Evolutionary conservation across 2,797 vertebrate genomes (phyloP).

Genomic region (Oreochromis grahami): DNA sequence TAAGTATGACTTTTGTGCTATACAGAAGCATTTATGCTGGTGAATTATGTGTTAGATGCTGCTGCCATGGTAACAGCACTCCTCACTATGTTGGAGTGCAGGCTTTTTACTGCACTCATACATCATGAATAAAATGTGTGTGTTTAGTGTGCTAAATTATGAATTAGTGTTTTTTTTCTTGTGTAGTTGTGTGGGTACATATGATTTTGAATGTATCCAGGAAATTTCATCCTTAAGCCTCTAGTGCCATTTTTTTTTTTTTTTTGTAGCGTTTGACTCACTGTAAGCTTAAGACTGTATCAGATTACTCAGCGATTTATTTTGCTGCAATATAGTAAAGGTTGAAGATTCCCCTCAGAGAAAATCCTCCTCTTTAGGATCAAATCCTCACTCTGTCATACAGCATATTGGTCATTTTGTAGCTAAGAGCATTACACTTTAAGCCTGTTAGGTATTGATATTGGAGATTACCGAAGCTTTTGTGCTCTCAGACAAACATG

Average conservation of each 20-base stretch:
- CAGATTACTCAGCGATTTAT: slow-evolving; percentile 37
- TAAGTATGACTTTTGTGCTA: background rate
- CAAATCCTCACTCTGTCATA: slow-evolving; percentile 26
- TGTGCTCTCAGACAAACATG: slow-evolving; percentile 14
- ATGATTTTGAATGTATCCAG: background rate
- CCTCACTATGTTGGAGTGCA: slow-evolving; percentile 1
- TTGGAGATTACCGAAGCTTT: slow-evolving; percentile 28
- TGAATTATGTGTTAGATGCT: slow-evolving; percentile 23
- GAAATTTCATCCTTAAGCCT: slow-evolving; percentile 19
- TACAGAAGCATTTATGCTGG: background rate
- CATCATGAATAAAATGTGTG: slow-evolving; percentile 35
- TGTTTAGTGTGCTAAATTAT: slow-evolving; percentile 41
- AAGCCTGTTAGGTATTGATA: slow-evolving; percentile 61
- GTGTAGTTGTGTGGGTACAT: background rate
- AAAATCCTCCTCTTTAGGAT: slow-evolving; percentile 41
- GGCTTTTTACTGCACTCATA: slow-evolving; percentile 20
- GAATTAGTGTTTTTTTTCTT: slow-evolving; percentile 8
- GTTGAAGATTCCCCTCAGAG: slow-evolving; percentile 32
- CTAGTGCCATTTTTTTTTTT: background rate
- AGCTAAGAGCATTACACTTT: slow-evolving; percentile 47
- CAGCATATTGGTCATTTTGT: slow-evolving; percentile 41
- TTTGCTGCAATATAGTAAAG: slow-evolving; percentile 29
- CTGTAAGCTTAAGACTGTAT: slow-evolving; percentile 23
- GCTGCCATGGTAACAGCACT: slow-evolving; percentile 51
- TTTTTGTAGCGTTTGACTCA: background rate